Evolutionary conservation across 2,113 vertebrate genomes (phyloP), one percentile per base, ranked within the genome.

Genomic region (Ageneiosus marmoratus): DNA sequence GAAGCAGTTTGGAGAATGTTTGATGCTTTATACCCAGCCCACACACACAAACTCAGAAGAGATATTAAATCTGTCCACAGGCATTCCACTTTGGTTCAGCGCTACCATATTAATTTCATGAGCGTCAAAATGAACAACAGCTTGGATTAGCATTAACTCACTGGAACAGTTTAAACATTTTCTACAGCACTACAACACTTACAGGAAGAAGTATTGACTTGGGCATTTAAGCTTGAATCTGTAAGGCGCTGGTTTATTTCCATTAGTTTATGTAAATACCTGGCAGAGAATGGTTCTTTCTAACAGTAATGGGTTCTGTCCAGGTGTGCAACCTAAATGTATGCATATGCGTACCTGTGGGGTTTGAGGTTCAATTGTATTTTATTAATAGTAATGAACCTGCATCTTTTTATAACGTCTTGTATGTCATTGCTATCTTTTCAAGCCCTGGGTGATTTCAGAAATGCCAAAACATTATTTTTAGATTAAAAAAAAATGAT

Each of bases 1-100:
- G 83, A 77, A 86, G 77, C 72, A 56, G 80, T 81, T 82, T 89
- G 80, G 86, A 70, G 58, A 84, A 80, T 80, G 81, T 87, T 77
- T 76, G 53, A 78, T 86, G 60, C 62, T 86, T 82, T 86, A 77
- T 83, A 78, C 53, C n/a, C 27, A 70, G 50, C 81, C 80, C 86
- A 87, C 83, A 79, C 77, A 79, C 77, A 79, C 76, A 56, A 69
- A 77, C 74, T 69, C 74, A 84, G 55, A 79, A 48, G 34, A 58
- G 37, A 70, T 79, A 79, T 79, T 83, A 84, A 79, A 79, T 27
- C 65, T 79, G 75, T 78, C 82, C 76, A 60, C 65, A 18, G 76
- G 76, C 75, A 72, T 79, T 78, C 20, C 13, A 22, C 53, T 78
- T 79, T 50, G n/a, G 13, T 62, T 84, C 51, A 70, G 50, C 22